Percentiles rank a stretch among this genome's conserved stretches.
phyloP scores from a whole-genome alignment of 23 tunicate genomes.

The Ciona savignyi region DNA sequence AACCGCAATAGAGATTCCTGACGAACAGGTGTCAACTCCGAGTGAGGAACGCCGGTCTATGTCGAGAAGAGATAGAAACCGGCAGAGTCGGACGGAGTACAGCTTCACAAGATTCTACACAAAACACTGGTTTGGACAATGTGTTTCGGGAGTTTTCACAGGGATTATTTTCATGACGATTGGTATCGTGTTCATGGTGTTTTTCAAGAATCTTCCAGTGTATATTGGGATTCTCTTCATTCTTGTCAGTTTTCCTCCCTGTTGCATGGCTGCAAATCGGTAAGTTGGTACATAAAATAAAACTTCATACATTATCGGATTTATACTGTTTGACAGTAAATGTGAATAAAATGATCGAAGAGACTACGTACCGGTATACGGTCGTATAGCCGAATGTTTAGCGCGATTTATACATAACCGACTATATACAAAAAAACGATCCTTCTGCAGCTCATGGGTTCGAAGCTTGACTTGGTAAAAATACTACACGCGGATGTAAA shows the following conservation, averaged over 20 bases:
- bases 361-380: too few species aligned
- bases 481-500: too few species aligned
- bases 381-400: too few species aligned
- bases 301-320: too few species aligned
- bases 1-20: background rate
- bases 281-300: too few species aligned
- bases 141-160: slow-evolving; percentile 46
- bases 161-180: slow-evolving; percentile 49
- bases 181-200: slow-evolving; percentile 47
- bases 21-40: background rate
- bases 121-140: slow-evolving; percentile 67
- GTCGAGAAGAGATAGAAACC: background rate
- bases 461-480: too few species aligned
- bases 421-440: too few species aligned
- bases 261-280: slow-evolving; percentile 12
- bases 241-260: slow-evolving; percentile 55
- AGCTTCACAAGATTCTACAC: slow-evolving; percentile 31
- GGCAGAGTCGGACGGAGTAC: background rate
- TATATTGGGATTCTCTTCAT: slow-evolving; percentile 70
- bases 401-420: too few species aligned
- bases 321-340: too few species aligned
- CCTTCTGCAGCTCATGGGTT: too few species aligned
- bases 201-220: slow-evolving; percentile 18
- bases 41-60: background rate
- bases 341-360: too few species aligned